These are phyloP conservation scores for Iguana delicatissima DNA, from an alignment of 2,797 vertebrate species.

Conservation along the genomic window DNA sequence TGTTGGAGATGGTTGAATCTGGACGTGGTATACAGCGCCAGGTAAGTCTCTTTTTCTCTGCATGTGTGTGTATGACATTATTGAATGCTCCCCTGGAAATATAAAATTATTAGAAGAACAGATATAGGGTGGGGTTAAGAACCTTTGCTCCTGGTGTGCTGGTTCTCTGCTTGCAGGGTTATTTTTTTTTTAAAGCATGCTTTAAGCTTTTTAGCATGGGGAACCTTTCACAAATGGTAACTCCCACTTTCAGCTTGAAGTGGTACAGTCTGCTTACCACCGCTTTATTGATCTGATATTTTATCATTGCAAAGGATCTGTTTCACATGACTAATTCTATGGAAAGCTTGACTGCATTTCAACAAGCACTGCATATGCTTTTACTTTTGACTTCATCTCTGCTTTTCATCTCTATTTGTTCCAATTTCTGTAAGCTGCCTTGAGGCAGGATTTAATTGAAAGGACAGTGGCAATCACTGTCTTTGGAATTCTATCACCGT, in stretches of 20 bases:
- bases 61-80: background rate
- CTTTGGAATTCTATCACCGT: too few relatives aligned
- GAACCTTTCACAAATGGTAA: background rate
- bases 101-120: background rate
- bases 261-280: too few relatives aligned
- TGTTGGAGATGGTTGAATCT: too few relatives aligned
- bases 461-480: too few relatives aligned
- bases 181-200: background rate
- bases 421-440: background rate
- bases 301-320: too few relatives aligned
- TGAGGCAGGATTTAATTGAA: background rate
- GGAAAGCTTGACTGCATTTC: background rate
- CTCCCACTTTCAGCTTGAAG: background rate
- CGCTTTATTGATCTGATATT: too few relatives aligned
- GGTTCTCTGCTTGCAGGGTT: background rate
- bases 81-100: background rate
- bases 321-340: too few relatives aligned
- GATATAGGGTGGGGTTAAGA: background rate
- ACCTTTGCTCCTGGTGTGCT: background rate
- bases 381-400: background rate
- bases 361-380: background rate
- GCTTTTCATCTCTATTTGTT: too few relatives aligned
- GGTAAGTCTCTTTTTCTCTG: too few relatives aligned
- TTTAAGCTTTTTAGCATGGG: background rate
- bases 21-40: too few relatives aligned